Evolutionary conservation across 2,113 vertebrate species (phyloP), one percentile per base, ranked within the genome.

Genomic region (Condylura cristata): DNA sequence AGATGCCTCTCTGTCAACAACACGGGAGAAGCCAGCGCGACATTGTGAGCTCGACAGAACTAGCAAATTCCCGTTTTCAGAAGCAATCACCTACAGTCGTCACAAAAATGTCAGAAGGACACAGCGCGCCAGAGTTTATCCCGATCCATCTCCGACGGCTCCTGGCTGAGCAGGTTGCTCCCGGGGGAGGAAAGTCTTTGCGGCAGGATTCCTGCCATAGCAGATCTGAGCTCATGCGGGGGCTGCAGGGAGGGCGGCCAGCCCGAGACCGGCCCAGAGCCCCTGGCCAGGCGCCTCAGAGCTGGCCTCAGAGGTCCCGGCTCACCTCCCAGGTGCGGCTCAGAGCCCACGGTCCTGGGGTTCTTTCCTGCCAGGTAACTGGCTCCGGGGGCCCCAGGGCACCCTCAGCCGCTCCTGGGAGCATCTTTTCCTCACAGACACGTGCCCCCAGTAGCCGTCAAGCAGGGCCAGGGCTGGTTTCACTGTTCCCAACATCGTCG

Each of bases 21-120:
- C 9, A 76, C 53, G 48, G 68, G 96, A 94, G 70, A 87, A 96
- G n/a, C 72, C 72, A 94, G 92, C 96, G 78, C n/a, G 90, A 97
- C 78, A 56, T 85, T 71, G 94, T 24, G 5, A 61, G 86, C 91
- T 97, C 96, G 97, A 97, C 96, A 96, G 86, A 90, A 94, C 79
- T 34, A 61, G 93, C 96, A 95, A 97, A 74, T 97, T 95, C 97
- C 0, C 0, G 74, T 70, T 96, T 98, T 96, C 96, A 96, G 80
- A 97, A 96, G 93, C 65, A 96, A 91, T 93, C 97, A 97, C 85
- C 58, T 93, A 48, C 76, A 96, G 83, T 96, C 91, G n/a, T 34
- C 95, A 65, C 84, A 71, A 86, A 90, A 44, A 86, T 2, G 88
- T 96, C 95, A 93, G 84, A 61, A 87, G 75, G 83, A 44, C 60